Conservation (phyloP, 2,888 invertebrate species). For the Epinotia nisella region DNA sequence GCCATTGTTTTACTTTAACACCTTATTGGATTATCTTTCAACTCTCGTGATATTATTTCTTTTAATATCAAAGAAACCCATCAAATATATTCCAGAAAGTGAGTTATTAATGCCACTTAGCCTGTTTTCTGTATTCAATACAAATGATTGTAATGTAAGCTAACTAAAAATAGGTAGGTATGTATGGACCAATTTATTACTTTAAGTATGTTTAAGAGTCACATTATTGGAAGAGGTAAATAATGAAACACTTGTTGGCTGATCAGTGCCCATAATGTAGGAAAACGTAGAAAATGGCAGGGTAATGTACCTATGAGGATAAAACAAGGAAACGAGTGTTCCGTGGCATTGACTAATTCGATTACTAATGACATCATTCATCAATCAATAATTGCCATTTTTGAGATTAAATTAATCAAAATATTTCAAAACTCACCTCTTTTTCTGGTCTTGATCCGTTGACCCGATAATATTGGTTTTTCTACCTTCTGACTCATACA, state of each 20-base stretch:
- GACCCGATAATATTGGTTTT: slow-evolving; percentile 99
- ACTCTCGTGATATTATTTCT: background rate
- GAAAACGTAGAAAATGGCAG: background rate
- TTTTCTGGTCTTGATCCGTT: slow-evolving; percentile 99
- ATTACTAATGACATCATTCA: slow-evolving; percentile 12
- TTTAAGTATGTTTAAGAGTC: background rate
- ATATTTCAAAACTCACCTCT: slow-evolving; percentile 89
- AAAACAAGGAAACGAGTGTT: background rate
- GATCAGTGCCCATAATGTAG: background rate
- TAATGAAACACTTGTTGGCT: background rate
- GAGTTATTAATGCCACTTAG: background rate
- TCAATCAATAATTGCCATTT: slow-evolving; percentile 44
- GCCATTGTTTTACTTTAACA: no score
- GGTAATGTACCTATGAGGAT: background rate
- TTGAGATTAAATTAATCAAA: slow-evolving; percentile 46
- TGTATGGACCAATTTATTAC: no score
- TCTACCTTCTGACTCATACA: slow-evolving; percentile 99
- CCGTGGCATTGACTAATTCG: background rate
- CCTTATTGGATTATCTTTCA: background rate
- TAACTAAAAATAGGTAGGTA: background rate
- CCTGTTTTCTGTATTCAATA: background rate
- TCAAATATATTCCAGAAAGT: background rate
- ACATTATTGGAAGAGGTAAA: slow-evolving; percentile 15
- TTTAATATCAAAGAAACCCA: background rate
- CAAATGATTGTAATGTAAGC: background rate